Evolutionary conservation across 2,113 vertebrate species (phyloP).

Genomic region (Lophotis ruficrista): DNA sequence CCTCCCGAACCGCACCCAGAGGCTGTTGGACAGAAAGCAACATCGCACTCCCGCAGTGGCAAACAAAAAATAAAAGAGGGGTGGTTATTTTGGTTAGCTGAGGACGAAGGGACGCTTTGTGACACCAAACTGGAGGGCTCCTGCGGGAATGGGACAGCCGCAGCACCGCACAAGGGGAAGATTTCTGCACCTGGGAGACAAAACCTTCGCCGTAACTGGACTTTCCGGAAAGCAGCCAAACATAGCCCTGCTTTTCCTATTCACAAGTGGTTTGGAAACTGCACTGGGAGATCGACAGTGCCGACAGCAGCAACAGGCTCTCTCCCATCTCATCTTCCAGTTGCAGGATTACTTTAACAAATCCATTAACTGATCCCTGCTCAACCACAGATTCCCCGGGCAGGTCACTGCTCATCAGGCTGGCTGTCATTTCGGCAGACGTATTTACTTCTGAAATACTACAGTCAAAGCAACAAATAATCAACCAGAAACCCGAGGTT

Average conservation of each 20-base stretch:
- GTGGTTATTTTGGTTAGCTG: neutral
- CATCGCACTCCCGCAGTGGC: fast-evolving
- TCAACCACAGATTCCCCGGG: neutral
- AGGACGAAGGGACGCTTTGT: neutral
- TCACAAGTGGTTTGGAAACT: neutral
- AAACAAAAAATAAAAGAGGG: neutral
- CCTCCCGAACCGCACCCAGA: neutral
- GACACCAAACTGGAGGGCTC: neutral
- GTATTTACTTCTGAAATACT: neutral
- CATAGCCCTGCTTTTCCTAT: neutral
- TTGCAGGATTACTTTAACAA: neutral
- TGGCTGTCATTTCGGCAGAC: neutral
- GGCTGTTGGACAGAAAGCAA: neutral
- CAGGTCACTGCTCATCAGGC: neutral
- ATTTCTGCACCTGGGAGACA: neutral
- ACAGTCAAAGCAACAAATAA: neutral
- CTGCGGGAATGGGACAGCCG: neutral
- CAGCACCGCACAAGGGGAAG: neutral
- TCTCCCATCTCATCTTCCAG: neutral
- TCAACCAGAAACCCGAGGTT: neutral
- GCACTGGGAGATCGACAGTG: neutral
- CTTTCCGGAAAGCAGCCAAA: neutral
- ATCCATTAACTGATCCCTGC: neutral
- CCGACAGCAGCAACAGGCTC: neutral
- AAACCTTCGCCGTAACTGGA: neutral